Percentiles rank a stretch among this genome's conserved stretches.
Conservation (phyloP, 2,888 invertebrate species). For the Euplagia quadripunctaria region DNA sequence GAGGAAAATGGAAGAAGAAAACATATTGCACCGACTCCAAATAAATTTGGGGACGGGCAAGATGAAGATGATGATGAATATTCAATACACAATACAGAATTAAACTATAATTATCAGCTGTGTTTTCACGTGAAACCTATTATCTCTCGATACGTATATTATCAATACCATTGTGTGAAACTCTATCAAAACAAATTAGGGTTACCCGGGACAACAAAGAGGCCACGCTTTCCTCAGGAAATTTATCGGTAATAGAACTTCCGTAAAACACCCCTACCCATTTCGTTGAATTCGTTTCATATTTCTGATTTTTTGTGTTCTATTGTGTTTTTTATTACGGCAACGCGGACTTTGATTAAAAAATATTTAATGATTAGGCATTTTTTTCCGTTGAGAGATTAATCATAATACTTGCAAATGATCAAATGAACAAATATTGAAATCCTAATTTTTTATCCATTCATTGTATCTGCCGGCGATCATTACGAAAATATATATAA, state of each 20-base stretch:
- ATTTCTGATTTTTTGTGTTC: slow-evolving; percentile 40
- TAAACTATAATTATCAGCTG: background rate
- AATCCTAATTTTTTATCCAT: background rate
- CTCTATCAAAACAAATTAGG: slow-evolving; percentile 66
- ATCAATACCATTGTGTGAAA: slow-evolving; percentile 53
- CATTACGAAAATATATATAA: background rate
- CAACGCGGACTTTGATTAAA: slow-evolving; percentile 21
- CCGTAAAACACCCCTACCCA: slow-evolving; percentile 58
- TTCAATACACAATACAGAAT: background rate
- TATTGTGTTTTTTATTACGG: slow-evolving; percentile 46
- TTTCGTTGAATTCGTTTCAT: slow-evolving; percentile 50
- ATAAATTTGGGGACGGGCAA: no score
- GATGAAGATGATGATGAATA: background rate
- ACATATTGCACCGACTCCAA: no score
- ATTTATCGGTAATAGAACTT: slow-evolving; percentile 70
- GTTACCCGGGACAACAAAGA: slow-evolving; percentile 61
- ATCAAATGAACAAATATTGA: background rate
- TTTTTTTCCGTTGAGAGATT: background rate
- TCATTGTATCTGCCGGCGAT: background rate
- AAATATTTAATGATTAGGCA: slow-evolving; percentile 18
- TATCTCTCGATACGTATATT: slow-evolving; percentile 36
- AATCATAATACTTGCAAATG: slow-evolving; percentile 1
- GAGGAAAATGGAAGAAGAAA: no score
- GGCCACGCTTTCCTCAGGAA: slow-evolving; percentile 62
- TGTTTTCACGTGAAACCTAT: slow-evolving; percentile 31